phyloP scores from a whole-genome alignment of 2,113 vertebrate species.

The Aythya baeri region DNA sequence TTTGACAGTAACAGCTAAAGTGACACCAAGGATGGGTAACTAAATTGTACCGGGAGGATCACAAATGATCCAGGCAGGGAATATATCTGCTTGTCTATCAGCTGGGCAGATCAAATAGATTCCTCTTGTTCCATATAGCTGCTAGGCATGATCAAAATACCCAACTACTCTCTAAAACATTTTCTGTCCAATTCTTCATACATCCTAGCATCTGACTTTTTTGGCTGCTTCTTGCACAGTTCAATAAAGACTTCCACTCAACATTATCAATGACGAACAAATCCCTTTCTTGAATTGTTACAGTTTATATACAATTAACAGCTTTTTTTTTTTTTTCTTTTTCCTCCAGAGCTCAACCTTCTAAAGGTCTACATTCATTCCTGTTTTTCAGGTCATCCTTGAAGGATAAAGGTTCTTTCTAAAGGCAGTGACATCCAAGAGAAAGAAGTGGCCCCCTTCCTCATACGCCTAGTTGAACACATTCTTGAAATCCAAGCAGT shows the following conservation, averaged over 20 bases:
- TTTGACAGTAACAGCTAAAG: neutral
- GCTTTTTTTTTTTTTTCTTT: neutral
- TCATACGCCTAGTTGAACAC: neutral
- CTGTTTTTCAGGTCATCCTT: neutral
- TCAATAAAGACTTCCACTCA: neutral
- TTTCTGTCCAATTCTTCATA: neutral
- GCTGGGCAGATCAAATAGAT: neutral
- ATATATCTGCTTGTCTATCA: neutral
- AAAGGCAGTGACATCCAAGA: neutral
- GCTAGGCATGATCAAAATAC: neutral
- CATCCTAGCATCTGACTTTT: neutral
- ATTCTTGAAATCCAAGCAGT: neutral
- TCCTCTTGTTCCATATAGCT: neutral
- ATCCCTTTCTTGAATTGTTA: neutral
- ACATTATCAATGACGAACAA: neutral
- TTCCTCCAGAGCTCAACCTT: neutral
- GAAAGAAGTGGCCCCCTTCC: neutral
- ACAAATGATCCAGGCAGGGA: neutral
- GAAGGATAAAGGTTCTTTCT: neutral
- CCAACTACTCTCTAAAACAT: neutral
- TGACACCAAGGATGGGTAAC: neutral
- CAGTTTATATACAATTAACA: neutral
- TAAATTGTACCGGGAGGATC: neutral
- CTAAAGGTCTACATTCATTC: neutral
- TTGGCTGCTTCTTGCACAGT: neutral